Base-by-base conservation (phyloP, 2,797 vertebrate genomes). In the Sternarchorhynchus goeldii region DNA sequence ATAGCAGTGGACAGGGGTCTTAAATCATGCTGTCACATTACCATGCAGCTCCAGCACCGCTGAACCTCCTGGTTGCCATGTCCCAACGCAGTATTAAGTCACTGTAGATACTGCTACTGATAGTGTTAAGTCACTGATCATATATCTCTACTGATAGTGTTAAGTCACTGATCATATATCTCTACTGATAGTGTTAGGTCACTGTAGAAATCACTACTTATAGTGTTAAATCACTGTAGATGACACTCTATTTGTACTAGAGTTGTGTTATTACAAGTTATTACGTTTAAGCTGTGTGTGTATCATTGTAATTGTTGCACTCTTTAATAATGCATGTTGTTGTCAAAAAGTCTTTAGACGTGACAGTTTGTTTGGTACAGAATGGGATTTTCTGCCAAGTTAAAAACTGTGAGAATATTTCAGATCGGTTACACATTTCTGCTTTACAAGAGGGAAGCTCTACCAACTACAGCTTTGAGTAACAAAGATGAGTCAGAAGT, bases 21-120 rank as follows among this genome's bases (percentile, higher is more conserved):
- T 92, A 88, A 92, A 92, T 92, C 89, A 90, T 83, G 39, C 82
- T 91, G 90, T 90, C 91, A 91, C 86, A 82, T 89, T 86, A 85
- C 84, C 84, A 83, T 77, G 81, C 7, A 67, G 85, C 85, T 87
- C 88, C 88, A 88, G 86, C 82, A 82, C 73, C 60, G 60, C 4
- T 87, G 88, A 88, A 90, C 89, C 88, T 50, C 87, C 73, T 17
- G n/a, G 72, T 32, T 63, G 45, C 58, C 39, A 41, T 68, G 25
- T 21, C 71, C 53, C 18, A 25, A 45, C 14, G 20, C 14, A 36
- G 55, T 58, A 29, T 17, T 21, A 81, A 78, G 65, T 71, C 67
- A n/a, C 55, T 79, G 57, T 39, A 73, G 73, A 76, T 79, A 34
- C 36, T 18, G 41, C 17, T 55, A 34, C 41, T 45, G 60, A 79